A percentile compares a stretch with the other conserved stretches of the same genome.
These are phyloP conservation scores for Huso huso DNA, from an alignment of 2,797 vertebrate genomes.

Conservation along the genomic window DNA sequence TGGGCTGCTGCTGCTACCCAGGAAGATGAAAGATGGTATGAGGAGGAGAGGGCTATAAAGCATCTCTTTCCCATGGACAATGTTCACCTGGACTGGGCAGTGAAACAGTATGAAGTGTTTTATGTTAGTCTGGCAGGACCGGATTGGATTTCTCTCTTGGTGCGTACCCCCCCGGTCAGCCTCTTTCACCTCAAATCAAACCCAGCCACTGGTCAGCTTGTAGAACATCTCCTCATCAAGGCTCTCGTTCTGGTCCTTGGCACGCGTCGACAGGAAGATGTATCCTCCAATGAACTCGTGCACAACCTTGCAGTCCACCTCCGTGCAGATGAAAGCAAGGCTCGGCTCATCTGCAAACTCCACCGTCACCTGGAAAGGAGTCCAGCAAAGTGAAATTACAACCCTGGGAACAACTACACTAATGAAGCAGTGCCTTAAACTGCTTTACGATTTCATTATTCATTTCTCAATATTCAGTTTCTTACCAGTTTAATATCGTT, in stretches of 20 bases:
- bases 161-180: conserved; percentile 39
- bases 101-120: not conserved
- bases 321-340: conserved; percentile 87
- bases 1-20: no score
- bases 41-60: no score
- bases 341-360: conserved; percentile 93
- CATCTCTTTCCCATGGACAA: no score
- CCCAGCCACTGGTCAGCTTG: conserved; percentile 97
- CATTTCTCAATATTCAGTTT: no score
- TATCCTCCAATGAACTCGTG: conserved; percentile 98
- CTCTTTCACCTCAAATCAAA: conserved; percentile 61
- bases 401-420: not conserved
- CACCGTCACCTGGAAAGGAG: conserved; percentile 74
- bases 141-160: conserved; percentile 35
- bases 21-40: no score
- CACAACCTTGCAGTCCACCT: conserved; percentile 97
- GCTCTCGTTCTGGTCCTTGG: conserved; percentile 97
- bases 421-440: no score
- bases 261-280: conserved; percentile 93
- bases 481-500: no score
- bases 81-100: no score
- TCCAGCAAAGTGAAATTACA: not conserved
- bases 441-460: no score
- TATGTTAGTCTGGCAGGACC: conserved; percentile 14
- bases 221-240: conserved; percentile 99